Conservation (phyloP, 1,140 invertebrate species). For the Reticulitermes speratus region DNA sequence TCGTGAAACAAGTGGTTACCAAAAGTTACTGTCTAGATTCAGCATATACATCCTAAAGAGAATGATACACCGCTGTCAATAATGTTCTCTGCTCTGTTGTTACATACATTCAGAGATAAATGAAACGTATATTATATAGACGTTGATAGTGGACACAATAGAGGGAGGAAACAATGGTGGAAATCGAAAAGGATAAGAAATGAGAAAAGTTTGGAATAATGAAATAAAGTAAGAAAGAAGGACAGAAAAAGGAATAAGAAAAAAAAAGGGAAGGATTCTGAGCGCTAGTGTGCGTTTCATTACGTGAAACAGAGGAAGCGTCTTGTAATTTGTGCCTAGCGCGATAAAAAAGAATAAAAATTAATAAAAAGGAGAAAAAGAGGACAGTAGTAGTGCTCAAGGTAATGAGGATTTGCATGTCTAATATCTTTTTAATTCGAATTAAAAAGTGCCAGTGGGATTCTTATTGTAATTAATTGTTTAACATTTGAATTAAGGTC, state of each 20-base stretch:
- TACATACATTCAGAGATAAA: no score
- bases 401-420: slow-evolving; percentile 7
- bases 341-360: not conserved
- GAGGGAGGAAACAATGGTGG: not conserved
- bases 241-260: no score
- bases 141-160: not conserved
- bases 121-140: not conserved
- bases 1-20: no score
- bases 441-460: not conserved
- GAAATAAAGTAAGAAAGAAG: not conserved
- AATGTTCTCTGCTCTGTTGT: no score
- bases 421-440: slow-evolving; percentile 7
- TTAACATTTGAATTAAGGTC: slow-evolving; percentile 13
- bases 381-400: not conserved
- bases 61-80: no score
- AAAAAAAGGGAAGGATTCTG: not conserved
- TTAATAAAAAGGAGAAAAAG: not conserved
- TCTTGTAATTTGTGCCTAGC: not conserved
- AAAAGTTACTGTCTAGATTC: no score
- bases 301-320: not conserved
- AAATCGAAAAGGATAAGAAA: not conserved
- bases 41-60: no score
- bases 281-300: not conserved
- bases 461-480: slow-evolving; percentile 11
- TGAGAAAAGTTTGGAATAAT: not conserved